Base-by-base conservation (phyloP, 2,888 invertebrate species). In the Melieria crassipennis region DNA sequence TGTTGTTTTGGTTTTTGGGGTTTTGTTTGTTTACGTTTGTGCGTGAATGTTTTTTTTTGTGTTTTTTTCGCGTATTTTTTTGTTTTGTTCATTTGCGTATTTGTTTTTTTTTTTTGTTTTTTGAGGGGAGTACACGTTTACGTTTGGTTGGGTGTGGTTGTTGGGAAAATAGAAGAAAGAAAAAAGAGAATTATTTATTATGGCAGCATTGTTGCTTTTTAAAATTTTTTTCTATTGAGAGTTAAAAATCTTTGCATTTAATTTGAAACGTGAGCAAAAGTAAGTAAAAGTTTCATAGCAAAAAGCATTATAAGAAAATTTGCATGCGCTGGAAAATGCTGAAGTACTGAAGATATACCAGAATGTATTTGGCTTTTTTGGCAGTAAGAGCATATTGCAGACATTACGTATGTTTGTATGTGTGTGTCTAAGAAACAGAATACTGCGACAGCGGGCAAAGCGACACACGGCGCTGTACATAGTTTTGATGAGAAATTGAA, bases 101-200 rank as follows among this genome's bases (percentile, higher is more conserved):
- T 13, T 65, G n/a, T 60, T 50, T 5, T 43, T 43, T 13, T n/a
- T 43, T 43, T 42, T 60, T n/a, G 16, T n/a, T 50, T 60, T 48
- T 30, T 30, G 30, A 30, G 30, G 30, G 30, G 30, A 30, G 30
- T 30, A 30, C 30, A 30, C 30, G 30, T 30, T 30, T 10, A 56
- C 11, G 9, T 55, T 16, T 11, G 47, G 56, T 50, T 10, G 56
- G 3, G 10, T 62, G 60, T 6, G 4, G 6, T 47, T 52, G 11
- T 46, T 52, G 16, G 13, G 58, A 65, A 10, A 30, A 2, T 13
- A 48, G 57, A 64, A 69, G 46, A 58, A 57, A 57, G 46, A 57
- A 64, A 69, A 46, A 62, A 57, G 9, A 47, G 10, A 42, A 16
- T 70, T 57, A 64, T 64, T 57, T 65, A 50, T 45, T 57, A 64